phyloP scores from a whole-genome alignment of 2,888 invertebrate genomes.

The Acheta domesticus region DNA sequence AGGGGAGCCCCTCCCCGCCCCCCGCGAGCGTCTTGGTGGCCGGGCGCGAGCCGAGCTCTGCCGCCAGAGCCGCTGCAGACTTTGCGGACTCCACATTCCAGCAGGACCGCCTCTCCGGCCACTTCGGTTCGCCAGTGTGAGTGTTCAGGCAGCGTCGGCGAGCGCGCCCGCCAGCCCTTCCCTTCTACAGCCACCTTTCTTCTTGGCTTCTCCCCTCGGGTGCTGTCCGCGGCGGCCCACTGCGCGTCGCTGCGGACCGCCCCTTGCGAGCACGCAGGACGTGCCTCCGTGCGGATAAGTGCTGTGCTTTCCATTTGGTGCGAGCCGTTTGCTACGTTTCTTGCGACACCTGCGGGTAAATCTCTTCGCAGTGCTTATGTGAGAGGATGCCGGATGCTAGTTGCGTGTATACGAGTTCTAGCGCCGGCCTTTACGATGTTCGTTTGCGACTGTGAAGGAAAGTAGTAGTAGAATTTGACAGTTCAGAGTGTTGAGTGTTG shows the following conservation, averaged over 20 bases:
- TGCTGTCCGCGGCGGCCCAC: neutral
- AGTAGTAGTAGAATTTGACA: too few relatives aligned
- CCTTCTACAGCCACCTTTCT: neutral
- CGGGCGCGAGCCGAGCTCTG: neutral
- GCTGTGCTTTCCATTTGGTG: neutral
- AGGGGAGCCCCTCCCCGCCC: conserved; percentile 24
- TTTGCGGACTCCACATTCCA: conserved; percentile 37
- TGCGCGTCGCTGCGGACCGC: neutral
- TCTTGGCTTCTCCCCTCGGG: conserved; percentile 1
- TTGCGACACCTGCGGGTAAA: too few relatives aligned
- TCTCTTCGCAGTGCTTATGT: too few relatives aligned
- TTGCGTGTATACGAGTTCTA: too few relatives aligned
- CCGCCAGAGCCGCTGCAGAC: conserved; percentile 35
- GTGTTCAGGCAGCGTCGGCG: conserved; percentile 22
- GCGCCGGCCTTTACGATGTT: too few relatives aligned
- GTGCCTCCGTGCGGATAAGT: neutral
- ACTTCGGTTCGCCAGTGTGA: conserved; percentile 28
- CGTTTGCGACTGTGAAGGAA: too few relatives aligned
- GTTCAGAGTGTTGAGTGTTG: too few relatives aligned
- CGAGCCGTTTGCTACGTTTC: neutral
- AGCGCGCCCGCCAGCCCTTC: neutral
- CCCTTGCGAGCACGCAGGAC: neutral
- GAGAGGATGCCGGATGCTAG: too few relatives aligned
- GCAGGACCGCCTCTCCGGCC: conserved; percentile 28
- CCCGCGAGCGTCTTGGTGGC: conserved; percentile 25